Percentiles rank a stretch among this genome's conserved stretches.
Conservation (phyloP, 2,113 vertebrate genomes). For the Cyanoramphus novaezelandiae region DNA sequence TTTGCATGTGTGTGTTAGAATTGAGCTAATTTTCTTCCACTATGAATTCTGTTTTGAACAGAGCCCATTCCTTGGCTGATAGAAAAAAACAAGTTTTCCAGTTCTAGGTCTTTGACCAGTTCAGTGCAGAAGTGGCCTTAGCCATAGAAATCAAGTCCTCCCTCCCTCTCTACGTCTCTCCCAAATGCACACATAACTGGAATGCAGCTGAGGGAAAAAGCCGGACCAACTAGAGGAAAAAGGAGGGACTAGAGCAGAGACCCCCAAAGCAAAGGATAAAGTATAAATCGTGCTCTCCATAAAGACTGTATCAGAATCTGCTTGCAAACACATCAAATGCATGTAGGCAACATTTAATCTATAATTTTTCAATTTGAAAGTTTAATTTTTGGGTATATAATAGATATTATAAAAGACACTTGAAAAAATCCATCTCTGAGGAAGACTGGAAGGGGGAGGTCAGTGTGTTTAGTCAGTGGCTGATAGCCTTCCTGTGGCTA, state of each 20-base stretch:
- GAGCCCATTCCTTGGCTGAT: background rate
- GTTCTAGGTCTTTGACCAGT: background rate
- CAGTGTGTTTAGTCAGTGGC: background rate
- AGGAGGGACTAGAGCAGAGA: background rate
- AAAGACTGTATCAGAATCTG: background rate
- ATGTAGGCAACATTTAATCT: background rate
- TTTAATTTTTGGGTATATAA: background rate
- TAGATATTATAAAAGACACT: background rate
- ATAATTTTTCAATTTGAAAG: background rate
- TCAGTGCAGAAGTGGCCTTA: background rate
- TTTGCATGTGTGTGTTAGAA: background rate
- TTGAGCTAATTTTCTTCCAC: background rate
- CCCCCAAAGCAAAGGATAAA: background rate
- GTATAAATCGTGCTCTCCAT: background rate
- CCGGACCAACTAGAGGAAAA: background rate
- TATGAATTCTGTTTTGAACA: background rate
- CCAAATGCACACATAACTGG: no score
- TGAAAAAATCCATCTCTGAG: background rate
- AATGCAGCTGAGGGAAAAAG: background rate
- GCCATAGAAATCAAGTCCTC: background rate
- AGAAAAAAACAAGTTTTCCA: background rate
- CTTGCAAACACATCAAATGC: background rate
- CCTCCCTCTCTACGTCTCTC: background rate
- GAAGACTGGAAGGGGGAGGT: background rate
- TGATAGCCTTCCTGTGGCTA: background rate